A percentile compares a stretch with the other conserved stretches of the same genome.
These are phyloP conservation scores for Pterostichus niger DNA, from an alignment of 2,888 invertebrate species.

Conservation along the genomic window DNA sequence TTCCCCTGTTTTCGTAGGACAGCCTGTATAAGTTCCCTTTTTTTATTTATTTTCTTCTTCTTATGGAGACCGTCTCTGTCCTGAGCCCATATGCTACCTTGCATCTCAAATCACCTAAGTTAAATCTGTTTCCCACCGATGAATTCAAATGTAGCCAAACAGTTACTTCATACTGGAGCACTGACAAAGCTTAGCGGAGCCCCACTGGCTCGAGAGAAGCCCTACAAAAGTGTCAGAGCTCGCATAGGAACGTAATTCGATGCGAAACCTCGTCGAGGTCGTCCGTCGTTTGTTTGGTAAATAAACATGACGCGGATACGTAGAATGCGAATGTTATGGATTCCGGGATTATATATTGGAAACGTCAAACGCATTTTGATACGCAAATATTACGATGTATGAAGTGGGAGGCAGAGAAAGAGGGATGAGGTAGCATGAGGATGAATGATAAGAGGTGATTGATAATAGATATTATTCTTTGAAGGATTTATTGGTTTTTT, in stretches of 20 bases:
- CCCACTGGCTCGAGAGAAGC: background rate
- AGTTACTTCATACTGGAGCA: background rate
- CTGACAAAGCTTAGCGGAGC: background rate
- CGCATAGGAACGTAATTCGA: background rate
- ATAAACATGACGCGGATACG: slow-evolving; percentile 24
- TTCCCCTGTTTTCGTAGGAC: too few relatives aligned
- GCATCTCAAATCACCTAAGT: slow-evolving; percentile 15
- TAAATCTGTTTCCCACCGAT: slow-evolving; percentile 15
- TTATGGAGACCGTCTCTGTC: background rate
- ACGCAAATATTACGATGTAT: slow-evolving; percentile 17
- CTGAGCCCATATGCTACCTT: background rate
- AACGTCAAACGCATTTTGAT: slow-evolving; percentile 42
- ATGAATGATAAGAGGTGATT: slow-evolving; percentile 15
- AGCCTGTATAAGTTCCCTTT: too few relatives aligned
- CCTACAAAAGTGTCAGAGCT: background rate
- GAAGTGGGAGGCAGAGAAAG: background rate
- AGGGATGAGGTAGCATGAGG: background rate
- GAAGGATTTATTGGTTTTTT: slow-evolving; percentile 14
- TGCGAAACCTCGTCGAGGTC: background rate
- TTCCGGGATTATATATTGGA: slow-evolving; percentile 32
- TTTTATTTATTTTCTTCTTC: background rate
- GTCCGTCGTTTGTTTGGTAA: slow-evolving; percentile 22
- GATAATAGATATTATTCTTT: slow-evolving; percentile 21
- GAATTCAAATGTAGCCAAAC: slow-evolving; percentile 23
- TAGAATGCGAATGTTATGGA: background rate